Percentiles rank a stretch among this genome's conserved stretches.
Evolutionary conservation across 2,113 vertebrate species (phyloP).

Genomic region (Struthio camelus): DNA sequence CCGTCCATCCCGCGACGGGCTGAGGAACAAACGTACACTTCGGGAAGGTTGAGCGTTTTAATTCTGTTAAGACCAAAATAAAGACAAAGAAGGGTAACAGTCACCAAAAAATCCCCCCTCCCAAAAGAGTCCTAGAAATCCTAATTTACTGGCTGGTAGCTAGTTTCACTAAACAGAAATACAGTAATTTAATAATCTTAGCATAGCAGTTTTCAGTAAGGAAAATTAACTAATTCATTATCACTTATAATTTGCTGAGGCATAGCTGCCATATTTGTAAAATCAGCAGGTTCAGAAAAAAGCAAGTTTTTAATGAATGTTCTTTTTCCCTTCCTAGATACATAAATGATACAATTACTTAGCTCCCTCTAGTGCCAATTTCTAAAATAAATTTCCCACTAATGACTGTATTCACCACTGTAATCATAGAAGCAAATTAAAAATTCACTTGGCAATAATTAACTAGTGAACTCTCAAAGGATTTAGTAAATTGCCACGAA

Average conservation of each 20-base stretch:
- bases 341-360: constrained; percentile 87
- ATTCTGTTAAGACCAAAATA: constrained; percentile 74
- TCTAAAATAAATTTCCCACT: constrained; percentile 72
- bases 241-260: constrained; percentile 86
- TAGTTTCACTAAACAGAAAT: constrained; percentile 78
- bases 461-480: constrained; percentile 72
- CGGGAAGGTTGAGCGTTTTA: constrained; percentile 56
- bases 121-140: constrained; percentile 80
- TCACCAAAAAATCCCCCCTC: constrained; percentile 61
- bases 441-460: constrained; percentile 80
- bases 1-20: constrained; percentile 39
- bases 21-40: constrained; percentile 26
- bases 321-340: constrained; percentile 51
- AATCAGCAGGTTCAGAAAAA: constrained; percentile 84
- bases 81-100: constrained; percentile 76
- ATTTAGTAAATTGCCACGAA: constrained; percentile 61
- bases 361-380: constrained; percentile 94
- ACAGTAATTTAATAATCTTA: constrained; percentile 85
- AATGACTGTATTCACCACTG: constrained; percentile 63
- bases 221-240: constrained; percentile 90
- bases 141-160: constrained; percentile 78
- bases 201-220: constrained; percentile 82
- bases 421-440: constrained; percentile 79
- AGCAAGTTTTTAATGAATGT: constrained; percentile 78
- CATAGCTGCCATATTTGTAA: constrained; percentile 86